These are phyloP conservation scores for Heptranchias perlo DNA, from an alignment of 2,113 vertebrate species.

Conservation along the genomic window DNA sequence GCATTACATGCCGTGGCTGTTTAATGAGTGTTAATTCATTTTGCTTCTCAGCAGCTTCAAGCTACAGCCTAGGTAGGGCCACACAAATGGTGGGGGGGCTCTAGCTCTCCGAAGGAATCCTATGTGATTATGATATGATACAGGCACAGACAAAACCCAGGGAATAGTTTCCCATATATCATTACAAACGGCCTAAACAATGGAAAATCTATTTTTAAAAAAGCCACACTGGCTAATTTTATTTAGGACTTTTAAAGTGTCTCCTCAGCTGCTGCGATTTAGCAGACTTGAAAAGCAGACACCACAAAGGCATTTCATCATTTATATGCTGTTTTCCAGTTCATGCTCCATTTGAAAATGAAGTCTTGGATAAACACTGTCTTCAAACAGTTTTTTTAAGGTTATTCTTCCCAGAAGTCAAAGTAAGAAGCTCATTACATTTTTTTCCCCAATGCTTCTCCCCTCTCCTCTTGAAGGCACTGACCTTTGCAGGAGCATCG, in stretches of 20 bases:
- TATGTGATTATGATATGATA: not conserved
- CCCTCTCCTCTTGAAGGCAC: not conserved
- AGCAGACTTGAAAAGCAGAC: slow-evolving; percentile 13
- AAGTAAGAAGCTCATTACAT: not conserved
- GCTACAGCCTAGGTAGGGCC: not conserved
- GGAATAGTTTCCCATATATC: not conserved
- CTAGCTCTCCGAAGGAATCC: not conserved
- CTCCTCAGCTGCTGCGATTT: slow-evolving; percentile 6
- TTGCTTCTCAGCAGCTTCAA: not conserved
- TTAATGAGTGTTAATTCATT: not conserved
- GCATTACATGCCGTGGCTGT: not conserved
- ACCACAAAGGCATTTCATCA: not conserved
- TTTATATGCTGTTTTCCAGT: not conserved
- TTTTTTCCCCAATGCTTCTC: not conserved
- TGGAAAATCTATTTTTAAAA: slow-evolving; percentile 5
- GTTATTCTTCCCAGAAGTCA: not conserved
- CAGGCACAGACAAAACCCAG: slow-evolving; percentile 25
- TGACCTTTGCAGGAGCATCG: not conserved
- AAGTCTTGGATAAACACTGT: not conserved
- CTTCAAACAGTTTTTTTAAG: not conserved
- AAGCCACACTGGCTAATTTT: not conserved
- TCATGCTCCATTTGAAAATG: slow-evolving; percentile 19
- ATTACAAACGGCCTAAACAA: slow-evolving; percentile 10
- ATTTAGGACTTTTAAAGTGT: slow-evolving; percentile 15
- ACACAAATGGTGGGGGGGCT: slow-evolving; percentile 20